phyloP scores from a whole-genome alignment of 1,140 invertebrate species.

The Rhopalosiphum maidis region DNA sequence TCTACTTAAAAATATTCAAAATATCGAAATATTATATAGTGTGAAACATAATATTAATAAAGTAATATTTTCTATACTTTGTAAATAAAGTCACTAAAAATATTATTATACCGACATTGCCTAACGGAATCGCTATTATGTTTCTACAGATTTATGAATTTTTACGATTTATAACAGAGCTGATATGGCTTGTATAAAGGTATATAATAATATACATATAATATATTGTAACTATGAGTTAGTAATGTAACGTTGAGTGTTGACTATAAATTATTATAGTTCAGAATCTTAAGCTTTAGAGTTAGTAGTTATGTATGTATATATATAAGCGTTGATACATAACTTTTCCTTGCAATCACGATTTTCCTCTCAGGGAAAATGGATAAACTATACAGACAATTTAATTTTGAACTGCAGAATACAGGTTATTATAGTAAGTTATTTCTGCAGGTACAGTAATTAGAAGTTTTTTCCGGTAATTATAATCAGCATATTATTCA shows the following conservation, averaged over 20 bases:
- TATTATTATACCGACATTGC: neutral
- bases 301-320: neutral
- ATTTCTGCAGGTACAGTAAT: neutral
- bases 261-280: neutral
- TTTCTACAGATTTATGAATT: neutral
- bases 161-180: neutral
- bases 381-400: neutral
- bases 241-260: neutral
- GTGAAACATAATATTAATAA: neutral
- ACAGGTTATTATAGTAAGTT: too few relatives aligned
- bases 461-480: neutral
- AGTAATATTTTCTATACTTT: neutral
- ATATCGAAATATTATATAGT: neutral
- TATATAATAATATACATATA: neutral
- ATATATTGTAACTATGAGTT: neutral
- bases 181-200: too few relatives aligned
- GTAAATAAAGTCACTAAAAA: neutral
- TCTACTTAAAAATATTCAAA: neutral
- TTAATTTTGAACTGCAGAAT: neutral
- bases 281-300: neutral
- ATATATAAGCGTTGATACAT: neutral
- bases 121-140: too few relatives aligned
- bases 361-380: neutral
- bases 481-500: neutral
- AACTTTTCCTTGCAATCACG: neutral